phyloP scores from a whole-genome alignment of 2,888 invertebrate genomes.

The Heliothis peltigera region DNA sequence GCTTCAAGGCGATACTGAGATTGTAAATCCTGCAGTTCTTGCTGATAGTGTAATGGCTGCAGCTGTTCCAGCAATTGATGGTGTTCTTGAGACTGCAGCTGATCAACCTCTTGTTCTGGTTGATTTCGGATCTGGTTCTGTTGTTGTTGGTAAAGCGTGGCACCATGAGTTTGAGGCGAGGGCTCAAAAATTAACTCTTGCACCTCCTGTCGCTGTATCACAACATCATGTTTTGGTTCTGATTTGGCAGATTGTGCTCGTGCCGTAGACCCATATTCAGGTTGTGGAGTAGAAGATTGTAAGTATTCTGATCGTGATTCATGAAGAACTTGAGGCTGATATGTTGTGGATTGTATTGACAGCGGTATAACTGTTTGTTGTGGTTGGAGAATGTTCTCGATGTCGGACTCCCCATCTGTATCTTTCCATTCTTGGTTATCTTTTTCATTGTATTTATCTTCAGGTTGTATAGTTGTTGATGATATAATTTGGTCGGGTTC shows the following conservation, averaged over 20 bases:
- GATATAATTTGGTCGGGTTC: conserved; percentile 43
- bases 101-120: conserved; percentile 11
- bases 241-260: background rate
- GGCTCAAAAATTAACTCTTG: conserved; percentile 45
- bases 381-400: conserved; percentile 23
- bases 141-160: background rate
- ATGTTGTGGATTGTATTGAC: conserved; percentile 34
- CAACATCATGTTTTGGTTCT: conserved; percentile 37
- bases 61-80: conserved; percentile 32
- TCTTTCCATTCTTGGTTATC: background rate
- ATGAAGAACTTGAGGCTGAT: conserved; percentile 20
- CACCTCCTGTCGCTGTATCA: conserved; percentile 46
- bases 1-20: conserved; percentile 24
- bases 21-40: conserved; percentile 29
- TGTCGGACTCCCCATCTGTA: conserved; percentile 17
- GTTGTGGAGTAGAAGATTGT: conserved; percentile 26
- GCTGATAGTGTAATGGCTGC: conserved; percentile 10
- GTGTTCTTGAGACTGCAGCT: conserved; percentile 15
- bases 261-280: conserved; percentile 15
- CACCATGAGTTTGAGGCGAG: background rate
- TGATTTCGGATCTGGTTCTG: background rate
- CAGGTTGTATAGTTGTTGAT: conserved; percentile 53
- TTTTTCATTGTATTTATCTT: conserved; percentile 9
- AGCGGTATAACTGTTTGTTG: conserved; percentile 10
- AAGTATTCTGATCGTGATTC: conserved; percentile 15